Evolutionary conservation across 1,140 invertebrate species (phyloP), one percentile per base, ranked within the genome.

Genomic region (Hycleus phaleratus): DNA sequence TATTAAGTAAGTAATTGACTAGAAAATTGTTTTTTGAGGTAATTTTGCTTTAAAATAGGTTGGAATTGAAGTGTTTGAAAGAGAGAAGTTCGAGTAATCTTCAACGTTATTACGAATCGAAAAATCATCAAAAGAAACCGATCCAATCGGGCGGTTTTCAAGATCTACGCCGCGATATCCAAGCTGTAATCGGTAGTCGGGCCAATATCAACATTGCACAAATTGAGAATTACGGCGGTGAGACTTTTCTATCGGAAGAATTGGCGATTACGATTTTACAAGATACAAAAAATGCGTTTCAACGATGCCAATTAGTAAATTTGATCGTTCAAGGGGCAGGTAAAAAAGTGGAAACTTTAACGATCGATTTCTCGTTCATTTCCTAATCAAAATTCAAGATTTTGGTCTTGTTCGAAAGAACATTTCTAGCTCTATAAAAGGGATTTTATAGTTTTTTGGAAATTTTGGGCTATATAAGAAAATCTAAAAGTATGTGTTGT

Each of bases 241-340:
- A 99, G 77, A 98, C 94, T 0, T 98, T 99, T 73, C 78, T 99
- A 2, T 97, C 94, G 0, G 95, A 98, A 74, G 92, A 97, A 73
- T 80, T 98, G n/a, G 94, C 93, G 1, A 92, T 96, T 52, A 90
- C 86, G 65, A 81, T 98, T 65, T 75, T 99, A 9, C 91, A 95
- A 73, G 91, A 97, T 71, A 88, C 90, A 0, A 95, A 95, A 74
- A 81, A 88, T 38, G 93, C 94, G 0, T 92, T 98, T 64, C 84
- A 88, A 61, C 78, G 96, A 59, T 97, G 95, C 71, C 84, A 89
- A 57, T 77, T 88, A 62, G 86, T 90, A 18, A 18, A 1, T 18
- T 18, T 18, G 1, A 18, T 18, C 18, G 18, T 18, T 18, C 18
- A 18, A 1, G 18, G 18, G 18, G 18, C 18, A 18, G 18, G 18